Percentiles rank a stretch among this genome's conserved stretches.
Evolutionary conservation across 2,797 vertebrate species (phyloP).

Genomic region (Bradypus variegatus): DNA sequence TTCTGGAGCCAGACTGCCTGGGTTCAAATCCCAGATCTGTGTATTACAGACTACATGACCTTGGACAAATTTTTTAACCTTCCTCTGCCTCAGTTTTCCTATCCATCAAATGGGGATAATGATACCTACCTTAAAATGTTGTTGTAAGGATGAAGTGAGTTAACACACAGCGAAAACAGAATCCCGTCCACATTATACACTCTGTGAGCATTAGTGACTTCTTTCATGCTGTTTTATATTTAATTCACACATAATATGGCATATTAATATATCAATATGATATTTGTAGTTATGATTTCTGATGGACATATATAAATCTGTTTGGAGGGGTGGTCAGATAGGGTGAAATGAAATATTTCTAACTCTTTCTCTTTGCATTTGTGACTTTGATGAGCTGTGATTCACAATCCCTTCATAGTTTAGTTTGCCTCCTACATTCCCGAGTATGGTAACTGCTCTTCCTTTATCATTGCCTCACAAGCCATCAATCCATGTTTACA

Average conservation of each 20-base stretch:
- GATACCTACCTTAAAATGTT: background rate
- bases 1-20: background rate
- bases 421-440: background rate
- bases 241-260: background rate
- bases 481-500: slow-evolving; percentile 86
- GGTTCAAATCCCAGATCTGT: background rate
- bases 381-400: background rate
- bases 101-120: background rate
- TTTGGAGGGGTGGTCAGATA: background rate
- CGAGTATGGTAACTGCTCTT: background rate
- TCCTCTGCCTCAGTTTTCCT: background rate
- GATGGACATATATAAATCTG: background rate
- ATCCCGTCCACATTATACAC: background rate
- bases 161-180: background rate
- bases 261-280: background rate
- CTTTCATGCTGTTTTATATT: background rate
- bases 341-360: background rate
- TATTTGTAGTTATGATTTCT: background rate
- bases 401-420: background rate
- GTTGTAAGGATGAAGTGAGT: background rate
- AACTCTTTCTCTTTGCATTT: background rate
- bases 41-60: background rate
- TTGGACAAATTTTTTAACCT: background rate
- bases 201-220: background rate
- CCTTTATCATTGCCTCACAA: slow-evolving; percentile 62